Conservation (phyloP, 2,113 vertebrate species). For the Callorhinus ursinus region DNA sequence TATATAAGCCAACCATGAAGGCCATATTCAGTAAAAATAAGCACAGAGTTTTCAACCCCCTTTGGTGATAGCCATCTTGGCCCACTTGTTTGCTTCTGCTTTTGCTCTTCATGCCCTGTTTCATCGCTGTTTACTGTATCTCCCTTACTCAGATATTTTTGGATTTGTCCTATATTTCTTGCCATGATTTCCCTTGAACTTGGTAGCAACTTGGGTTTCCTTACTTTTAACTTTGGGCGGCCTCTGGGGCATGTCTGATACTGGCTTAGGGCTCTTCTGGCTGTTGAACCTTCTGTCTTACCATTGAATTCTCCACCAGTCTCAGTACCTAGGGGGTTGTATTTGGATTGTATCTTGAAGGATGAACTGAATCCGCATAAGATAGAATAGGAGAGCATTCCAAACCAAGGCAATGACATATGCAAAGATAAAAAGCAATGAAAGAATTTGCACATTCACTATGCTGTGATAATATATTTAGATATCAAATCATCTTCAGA, state of each 20-base stretch:
- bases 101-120: neutral
- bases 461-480: neutral
- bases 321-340: neutral
- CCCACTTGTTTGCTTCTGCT: neutral
- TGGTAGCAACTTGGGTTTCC: neutral
- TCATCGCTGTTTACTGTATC: neutral
- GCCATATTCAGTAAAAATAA: no score
- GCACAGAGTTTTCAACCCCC: rapidly evolving
- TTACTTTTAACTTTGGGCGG: neutral
- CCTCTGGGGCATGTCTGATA: neutral
- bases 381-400: neutral
- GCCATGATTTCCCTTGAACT: neutral
- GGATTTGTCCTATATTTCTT: neutral
- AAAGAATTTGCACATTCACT: neutral
- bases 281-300: neutral
- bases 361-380: neutral
- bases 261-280: neutral
- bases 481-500: neutral
- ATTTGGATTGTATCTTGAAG: neutral
- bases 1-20: neutral
- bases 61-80: neutral
- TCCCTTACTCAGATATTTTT: neutral
- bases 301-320: neutral
- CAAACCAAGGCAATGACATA: neutral
- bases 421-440: neutral